A percentile compares a stretch with the other conserved stretches of the same genome.
phyloP scores from a whole-genome alignment of 2,113 vertebrate species.

The Calcarius ornatus region DNA sequence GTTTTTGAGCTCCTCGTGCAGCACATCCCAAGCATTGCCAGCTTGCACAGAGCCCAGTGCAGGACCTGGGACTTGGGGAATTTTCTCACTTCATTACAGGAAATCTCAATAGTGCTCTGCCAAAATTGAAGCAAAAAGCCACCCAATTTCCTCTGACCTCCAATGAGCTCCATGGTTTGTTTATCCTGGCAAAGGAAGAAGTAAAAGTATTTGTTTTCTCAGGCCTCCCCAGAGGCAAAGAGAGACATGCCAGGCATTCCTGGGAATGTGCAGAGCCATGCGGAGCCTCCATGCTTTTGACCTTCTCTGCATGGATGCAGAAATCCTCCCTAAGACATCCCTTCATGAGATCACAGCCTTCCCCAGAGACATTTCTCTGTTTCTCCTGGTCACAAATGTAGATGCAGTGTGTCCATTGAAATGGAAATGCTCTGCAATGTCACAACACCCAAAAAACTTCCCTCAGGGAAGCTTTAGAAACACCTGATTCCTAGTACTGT shows the following conservation, averaged over 20 bases:
- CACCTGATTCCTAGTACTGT: neutral
- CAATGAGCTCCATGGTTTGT: neutral
- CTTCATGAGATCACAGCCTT: neutral
- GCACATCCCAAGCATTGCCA: rapidly evolving
- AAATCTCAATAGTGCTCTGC: neutral
- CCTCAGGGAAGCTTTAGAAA: neutral
- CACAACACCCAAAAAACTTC: neutral
- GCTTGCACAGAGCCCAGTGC: neutral
- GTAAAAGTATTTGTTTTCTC: neutral
- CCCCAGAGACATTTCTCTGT: neutral
- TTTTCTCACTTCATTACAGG: neutral
- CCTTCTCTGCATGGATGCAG: neutral
- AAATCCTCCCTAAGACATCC: neutral
- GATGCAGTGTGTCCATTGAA: neutral
- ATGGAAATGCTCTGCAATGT: neutral
- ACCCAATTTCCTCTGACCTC: rapidly evolving
- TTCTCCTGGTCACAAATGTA: neutral
- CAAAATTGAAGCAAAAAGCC: neutral
- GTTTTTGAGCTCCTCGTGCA: neutral
- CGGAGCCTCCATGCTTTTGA: neutral
- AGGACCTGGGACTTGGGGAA: neutral
- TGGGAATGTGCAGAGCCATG: neutral
- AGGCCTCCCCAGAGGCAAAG: neutral
- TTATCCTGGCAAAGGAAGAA: neutral
- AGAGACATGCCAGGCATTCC: neutral